Percentiles rank a stretch among this genome's conserved stretches.
These are phyloP conservation scores for Drosophila merina DNA, from an alignment of 2,888 invertebrate species.

Conservation along the genomic window DNA sequence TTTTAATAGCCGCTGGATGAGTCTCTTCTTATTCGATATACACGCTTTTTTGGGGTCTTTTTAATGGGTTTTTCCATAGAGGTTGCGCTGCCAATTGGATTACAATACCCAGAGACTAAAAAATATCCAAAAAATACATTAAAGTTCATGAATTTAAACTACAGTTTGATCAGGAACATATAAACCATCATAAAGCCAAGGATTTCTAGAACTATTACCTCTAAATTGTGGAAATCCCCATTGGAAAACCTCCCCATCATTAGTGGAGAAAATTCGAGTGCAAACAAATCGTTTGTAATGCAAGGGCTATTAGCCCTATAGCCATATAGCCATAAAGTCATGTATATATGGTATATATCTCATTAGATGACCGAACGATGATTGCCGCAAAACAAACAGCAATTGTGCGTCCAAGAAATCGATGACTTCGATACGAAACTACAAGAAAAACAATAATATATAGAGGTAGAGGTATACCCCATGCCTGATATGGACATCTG, in stretches of 20 bases:
- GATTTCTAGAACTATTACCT: too few species aligned
- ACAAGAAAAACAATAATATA: neutral
- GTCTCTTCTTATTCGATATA: neutral
- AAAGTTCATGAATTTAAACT: too few species aligned
- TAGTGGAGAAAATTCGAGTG: neutral
- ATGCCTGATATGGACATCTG: neutral
- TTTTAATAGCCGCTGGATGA: slow-evolving; percentile 19
- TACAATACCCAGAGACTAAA: slow-evolving; percentile 1
- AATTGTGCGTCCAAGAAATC: slow-evolving; percentile 27
- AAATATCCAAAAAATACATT: too few species aligned
- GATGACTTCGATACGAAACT: slow-evolving; percentile 25
- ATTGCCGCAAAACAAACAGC: slow-evolving; percentile 20
- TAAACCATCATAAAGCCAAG: too few species aligned
- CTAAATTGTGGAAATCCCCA: neutral
- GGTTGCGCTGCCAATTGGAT: slow-evolving; percentile 31
- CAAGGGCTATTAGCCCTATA: slow-evolving; percentile 12
- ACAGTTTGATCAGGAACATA: neutral
- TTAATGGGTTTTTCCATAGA: slow-evolving; percentile 12
- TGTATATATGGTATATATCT: slow-evolving; percentile 7
- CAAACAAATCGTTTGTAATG: slow-evolving; percentile 12
- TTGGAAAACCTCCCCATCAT: neutral
- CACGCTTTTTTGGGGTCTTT: neutral
- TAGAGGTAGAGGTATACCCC: neutral
- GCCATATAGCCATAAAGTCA: neutral
- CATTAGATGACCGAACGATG: slow-evolving; percentile 33